Base-by-base conservation (phyloP, 2,113 vertebrate genomes). In the Nannobrachium achirus region DNA sequence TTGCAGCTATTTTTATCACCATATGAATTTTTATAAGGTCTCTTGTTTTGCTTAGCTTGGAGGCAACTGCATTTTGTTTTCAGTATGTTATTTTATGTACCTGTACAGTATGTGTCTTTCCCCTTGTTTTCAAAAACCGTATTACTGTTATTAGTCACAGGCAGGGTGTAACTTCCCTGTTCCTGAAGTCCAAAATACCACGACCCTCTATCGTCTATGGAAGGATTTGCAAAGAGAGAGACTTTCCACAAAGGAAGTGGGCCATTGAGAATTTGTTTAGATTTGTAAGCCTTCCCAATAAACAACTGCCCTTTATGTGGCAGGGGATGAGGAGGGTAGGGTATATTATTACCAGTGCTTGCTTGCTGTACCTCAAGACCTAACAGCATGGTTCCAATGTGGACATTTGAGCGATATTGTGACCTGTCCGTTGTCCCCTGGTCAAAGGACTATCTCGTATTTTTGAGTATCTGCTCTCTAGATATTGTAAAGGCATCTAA, bases 191-290 rank as follows among this genome's bases (percentile, higher is more conserved):
- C 38, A 63, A 53, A 19, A 15, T 11, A 39, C 46, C 50, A 38
- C 46, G 18, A 41, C 25, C 3, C 38, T 41, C n/a, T 25, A 14
- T n/a, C 7, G 7, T 25, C 25, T 11, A 9, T 55, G 19, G 40
- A 18, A 11, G 4, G n/a, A 16, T 3, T 8, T 10, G 15, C 25
- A 33, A 33, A 33, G 56, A 58, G 9, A 39, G 19, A 15, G 39
- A 42, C 10, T 76, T 60, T 56, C 62, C 69, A 49, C 10, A 63
- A 63, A 68, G 76, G 74, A 80, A 79, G 19, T 13, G 6, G 73
- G 15, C 40, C 63, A 60, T 71, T 76, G 56, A 59, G 60, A 61
- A 70, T 19, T 64, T 69, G 59, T 38, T 40, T 38, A 69, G 46
- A 66, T 33, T 1, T 25, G 38, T 4, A 2, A 18, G 51, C 6